Conservation (phyloP, 2,113 vertebrate genomes). For the Furnarius figulus region DNA sequence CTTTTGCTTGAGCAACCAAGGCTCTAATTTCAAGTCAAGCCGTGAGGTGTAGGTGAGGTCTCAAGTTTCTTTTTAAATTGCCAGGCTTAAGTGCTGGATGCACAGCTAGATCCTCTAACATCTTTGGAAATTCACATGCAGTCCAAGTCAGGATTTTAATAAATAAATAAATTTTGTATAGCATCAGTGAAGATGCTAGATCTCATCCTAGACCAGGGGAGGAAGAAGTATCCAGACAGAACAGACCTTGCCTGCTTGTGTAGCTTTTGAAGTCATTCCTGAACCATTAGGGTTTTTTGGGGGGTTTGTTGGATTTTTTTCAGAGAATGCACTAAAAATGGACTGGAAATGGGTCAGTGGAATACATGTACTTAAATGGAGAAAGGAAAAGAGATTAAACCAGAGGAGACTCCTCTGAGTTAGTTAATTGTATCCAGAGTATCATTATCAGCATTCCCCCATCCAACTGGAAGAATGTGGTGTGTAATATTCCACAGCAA, state of each 20-base stretch:
- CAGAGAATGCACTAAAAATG: background rate
- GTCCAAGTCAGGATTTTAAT: background rate
- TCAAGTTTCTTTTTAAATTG: background rate
- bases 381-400: constrained; percentile 45
- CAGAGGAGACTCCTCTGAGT: background rate
- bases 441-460: constrained; percentile 20
- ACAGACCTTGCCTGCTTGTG: background rate
- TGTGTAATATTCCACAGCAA: constrained; percentile 20
- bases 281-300: background rate
- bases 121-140: background rate
- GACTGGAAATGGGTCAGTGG: background rate
- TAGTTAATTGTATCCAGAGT: background rate
- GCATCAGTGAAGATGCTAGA: background rate
- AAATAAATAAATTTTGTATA: background rate
- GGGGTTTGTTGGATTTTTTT: background rate
- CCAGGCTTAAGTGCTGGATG: background rate
- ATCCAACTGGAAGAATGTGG: constrained; percentile 9
- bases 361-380: background rate
- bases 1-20: background rate
- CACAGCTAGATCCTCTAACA: background rate
- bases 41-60: background rate
- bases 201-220: background rate
- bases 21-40: background rate
- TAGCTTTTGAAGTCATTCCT: background rate
- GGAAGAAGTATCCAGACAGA: background rate